Percentiles rank a stretch among this genome's conserved stretches.
Conservation (phyloP, 2,888 invertebrate species). For the Brachypalpus laphriformis region DNA sequence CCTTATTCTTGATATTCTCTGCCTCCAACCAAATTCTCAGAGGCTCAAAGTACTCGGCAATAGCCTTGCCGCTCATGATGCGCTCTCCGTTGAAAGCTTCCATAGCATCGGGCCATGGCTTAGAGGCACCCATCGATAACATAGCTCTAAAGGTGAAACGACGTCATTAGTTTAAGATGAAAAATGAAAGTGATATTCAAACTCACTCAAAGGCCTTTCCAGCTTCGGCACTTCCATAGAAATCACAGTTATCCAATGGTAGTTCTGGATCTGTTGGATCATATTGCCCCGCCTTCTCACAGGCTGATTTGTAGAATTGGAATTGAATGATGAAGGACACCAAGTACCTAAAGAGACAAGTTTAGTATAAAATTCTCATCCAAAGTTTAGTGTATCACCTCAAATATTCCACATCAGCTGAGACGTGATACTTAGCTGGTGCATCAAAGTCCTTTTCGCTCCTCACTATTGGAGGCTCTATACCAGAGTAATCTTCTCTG, state of each 20-base stretch:
- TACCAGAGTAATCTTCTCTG: constrained; percentile 86
- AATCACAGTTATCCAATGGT: constrained; percentile 93
- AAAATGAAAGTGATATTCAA: background rate
- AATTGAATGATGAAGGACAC: constrained; percentile 92
- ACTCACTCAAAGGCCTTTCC: constrained; percentile 88
- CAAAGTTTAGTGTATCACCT: constrained; percentile 85
- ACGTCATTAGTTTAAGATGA: background rate
- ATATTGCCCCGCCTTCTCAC: constrained; percentile 91
- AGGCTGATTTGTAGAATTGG: constrained; percentile 89
- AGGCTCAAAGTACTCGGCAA: constrained; percentile 92
- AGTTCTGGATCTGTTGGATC: constrained; percentile 86
- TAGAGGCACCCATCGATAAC: constrained; percentile 89
- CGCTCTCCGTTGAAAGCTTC: constrained; percentile 90
- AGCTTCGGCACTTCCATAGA: constrained; percentile 90
- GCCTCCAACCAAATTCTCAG: constrained; percentile 89
- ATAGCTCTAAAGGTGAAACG: constrained; percentile 84
- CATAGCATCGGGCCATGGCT: constrained; percentile 94
- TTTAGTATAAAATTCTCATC: too few species aligned
- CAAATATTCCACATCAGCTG: constrained; percentile 88
- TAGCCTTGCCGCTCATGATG: constrained; percentile 89
- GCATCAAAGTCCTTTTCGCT: constrained; percentile 89
- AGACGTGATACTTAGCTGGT: constrained; percentile 89
- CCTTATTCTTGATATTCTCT: constrained; percentile 88
- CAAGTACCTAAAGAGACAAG: constrained; percentile 84
- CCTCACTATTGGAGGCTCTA: constrained; percentile 87